phyloP scores from a whole-genome alignment of 2,113 vertebrate species.

The Corythornis cristatus region DNA sequence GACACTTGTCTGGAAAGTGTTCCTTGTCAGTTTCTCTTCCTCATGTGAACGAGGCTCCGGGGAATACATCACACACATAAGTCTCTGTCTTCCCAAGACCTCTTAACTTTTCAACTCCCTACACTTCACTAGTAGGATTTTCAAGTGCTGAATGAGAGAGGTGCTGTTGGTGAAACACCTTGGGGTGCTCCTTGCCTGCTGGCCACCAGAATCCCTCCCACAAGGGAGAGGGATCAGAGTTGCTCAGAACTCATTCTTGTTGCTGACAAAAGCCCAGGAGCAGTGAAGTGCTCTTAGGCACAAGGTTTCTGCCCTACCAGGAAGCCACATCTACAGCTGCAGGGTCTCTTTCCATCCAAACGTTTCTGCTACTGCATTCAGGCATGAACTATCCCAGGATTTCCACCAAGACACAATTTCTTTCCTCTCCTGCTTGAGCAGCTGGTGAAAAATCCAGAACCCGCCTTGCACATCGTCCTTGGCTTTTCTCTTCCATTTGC shows the following conservation, averaged over 20 bases:
- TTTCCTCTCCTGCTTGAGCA: neutral
- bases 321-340: neutral
- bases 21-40: neutral
- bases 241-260: neutral
- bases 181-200: neutral
- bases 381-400: neutral
- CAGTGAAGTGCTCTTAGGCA: neutral
- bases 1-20: constrained; percentile 31
- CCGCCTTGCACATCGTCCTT: neutral
- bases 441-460: neutral
- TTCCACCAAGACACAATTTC: neutral
- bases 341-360: neutral
- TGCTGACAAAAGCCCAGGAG: neutral
- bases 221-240: neutral
- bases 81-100: neutral
- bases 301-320: neutral
- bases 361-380: neutral
- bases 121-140: neutral
- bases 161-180: neutral
- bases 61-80: neutral
- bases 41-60: neutral
- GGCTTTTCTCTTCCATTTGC: constrained; percentile 11
- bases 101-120: neutral
- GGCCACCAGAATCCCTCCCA: neutral
- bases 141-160: neutral